Evolutionary conservation across 2,888 invertebrate species (phyloP), one percentile per base, ranked within the genome.

Genomic region (Panopea generosa): DNA sequence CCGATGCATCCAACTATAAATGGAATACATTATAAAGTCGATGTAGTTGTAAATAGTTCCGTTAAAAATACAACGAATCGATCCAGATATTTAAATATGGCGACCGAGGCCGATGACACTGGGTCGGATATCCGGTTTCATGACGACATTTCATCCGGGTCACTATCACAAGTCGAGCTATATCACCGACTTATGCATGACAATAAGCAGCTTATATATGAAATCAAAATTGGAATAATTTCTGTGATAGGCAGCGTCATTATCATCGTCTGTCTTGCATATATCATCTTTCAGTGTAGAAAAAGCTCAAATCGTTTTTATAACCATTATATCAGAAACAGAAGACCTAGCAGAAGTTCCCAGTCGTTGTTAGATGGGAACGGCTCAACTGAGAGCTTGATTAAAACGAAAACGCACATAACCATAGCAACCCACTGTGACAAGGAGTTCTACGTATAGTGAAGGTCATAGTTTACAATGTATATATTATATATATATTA

Each of bases 131-230:
- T 77, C 26, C 66, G 80, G 27, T 80, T 77, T 38, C 80, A 80
- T 45, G 77, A 80, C 18, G 76, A 80, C n/a, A 80, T 80, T n/a
- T 43, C 70, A 11, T 43, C 73, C 14, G 80, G 73, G 6, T 70
- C 80, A 11, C 49, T 74, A n/a, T 80, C 80, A 27, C 57, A 74
- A 52, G 73, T 80, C 11, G 80, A 80, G 40, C 55, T 72, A n/a
- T 80, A 80, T 27, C 80, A 80, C 55, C 65, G 73, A 38, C 68
- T 80, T 6, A 73, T 80, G 70, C 76, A 80, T 40, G 80, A 80
- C 73, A 80, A 80, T 38, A 80, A 80, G 47, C 60, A 77, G 63
- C 70, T 76, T 0, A 80, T 80, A 20, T 80, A 80, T 40, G 80
- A 80, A 56, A 76, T 80, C 16, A 80, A 80, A 49, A 70, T 80